These are phyloP conservation scores for Furcula furcula DNA, from an alignment of 2,888 invertebrate genomes.

Conservation along the genomic window DNA sequence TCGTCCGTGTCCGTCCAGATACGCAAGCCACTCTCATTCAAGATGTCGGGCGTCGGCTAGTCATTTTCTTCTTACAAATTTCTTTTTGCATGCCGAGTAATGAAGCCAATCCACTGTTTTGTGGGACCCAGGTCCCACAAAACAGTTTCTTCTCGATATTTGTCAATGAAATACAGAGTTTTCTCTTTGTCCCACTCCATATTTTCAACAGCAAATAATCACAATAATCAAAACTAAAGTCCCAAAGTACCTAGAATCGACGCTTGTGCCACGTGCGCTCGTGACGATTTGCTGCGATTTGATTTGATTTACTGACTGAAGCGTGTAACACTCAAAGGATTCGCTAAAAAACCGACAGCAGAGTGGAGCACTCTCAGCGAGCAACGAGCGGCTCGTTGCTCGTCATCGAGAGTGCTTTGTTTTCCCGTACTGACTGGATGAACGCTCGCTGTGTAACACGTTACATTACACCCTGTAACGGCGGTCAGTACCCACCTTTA, in stretches of 20 bases:
- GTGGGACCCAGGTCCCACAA: conserved; percentile 22
- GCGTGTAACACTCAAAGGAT: no score
- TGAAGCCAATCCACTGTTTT: conserved; percentile 23
- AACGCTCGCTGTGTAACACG: no score
- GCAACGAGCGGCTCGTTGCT: conserved; percentile 20
- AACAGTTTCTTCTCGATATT: conserved; percentile 23
- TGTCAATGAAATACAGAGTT: conserved; percentile 23
- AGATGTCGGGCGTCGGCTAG: conserved; percentile 2
- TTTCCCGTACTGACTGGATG: no score
- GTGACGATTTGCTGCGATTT: conserved; percentile 16
- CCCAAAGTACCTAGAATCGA: conserved; percentile 14
- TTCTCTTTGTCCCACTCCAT: conserved; percentile 25
- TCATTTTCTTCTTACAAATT: conserved; percentile 19
- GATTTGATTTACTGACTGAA: conserved; percentile 22
- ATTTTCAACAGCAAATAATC: conserved; percentile 18
- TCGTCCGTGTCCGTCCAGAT: no score
- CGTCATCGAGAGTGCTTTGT: no score
- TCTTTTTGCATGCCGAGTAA: conserved; percentile 11
- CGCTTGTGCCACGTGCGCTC: no score
- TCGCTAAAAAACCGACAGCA: no score
- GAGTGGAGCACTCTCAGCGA: conserved; percentile 20
- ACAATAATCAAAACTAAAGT: conserved; percentile 12
- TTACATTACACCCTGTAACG: no score
- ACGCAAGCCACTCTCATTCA: no score
- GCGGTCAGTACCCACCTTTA: no score